Percentiles rank a stretch among this genome's conserved stretches.
Conservation (phyloP, 92 coral and sea anemone genomes). For the Parazoanthus darwini region DNA sequence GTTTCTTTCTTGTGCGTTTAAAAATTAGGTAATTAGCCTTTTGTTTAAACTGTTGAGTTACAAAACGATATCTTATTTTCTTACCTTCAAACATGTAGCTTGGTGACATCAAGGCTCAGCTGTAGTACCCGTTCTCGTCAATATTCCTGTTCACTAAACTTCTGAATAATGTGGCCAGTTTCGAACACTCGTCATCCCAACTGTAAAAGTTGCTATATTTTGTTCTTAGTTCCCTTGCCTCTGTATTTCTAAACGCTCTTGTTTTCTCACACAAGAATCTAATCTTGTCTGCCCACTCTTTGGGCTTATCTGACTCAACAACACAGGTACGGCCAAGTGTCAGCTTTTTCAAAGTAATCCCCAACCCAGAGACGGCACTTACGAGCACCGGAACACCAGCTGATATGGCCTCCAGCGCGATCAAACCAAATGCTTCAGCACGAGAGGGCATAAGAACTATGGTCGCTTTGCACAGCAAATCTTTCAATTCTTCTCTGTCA, state of each 20-base stretch:
- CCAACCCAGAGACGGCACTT: not conserved
- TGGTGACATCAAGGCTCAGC: too few species aligned
- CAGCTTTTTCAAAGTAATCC: not conserved
- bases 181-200: not conserved
- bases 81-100: too few species aligned
- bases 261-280: not conserved
- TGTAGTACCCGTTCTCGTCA: too few species aligned
- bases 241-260: not conserved
- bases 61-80: too few species aligned
- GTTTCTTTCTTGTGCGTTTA: too few species aligned
- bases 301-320: not conserved
- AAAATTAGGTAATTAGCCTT: too few species aligned
- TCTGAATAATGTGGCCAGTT: not conserved
- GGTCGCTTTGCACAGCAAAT: not conserved
- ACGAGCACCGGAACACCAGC: conserved; percentile 1
- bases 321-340: not conserved
- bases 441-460: not conserved
- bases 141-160: too few species aligned
- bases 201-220: not conserved
- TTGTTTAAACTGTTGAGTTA: too few species aligned
- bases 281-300: not conserved
- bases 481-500: not conserved
- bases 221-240: not conserved
- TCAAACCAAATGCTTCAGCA: not conserved
- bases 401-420: conserved; percentile 2